phyloP scores from a whole-genome alignment of 2,113 vertebrate genomes.

The Oxyura jamaicensis region DNA sequence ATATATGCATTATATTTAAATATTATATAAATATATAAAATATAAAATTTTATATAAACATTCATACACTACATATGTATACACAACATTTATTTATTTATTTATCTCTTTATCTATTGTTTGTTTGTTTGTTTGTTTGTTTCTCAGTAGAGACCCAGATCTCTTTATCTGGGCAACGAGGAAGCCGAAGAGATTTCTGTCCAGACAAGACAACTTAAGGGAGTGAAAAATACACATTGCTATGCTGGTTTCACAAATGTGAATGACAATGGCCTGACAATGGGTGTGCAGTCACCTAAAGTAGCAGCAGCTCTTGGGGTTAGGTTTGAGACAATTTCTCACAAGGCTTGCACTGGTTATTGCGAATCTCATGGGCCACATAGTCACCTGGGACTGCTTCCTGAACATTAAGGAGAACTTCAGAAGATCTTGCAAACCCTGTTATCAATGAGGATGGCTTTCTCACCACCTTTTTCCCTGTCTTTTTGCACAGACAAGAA shows the following conservation, averaged over 20 bases:
- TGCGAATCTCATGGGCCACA: not conserved
- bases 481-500: not conserved
- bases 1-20: too few species aligned
- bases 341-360: not conserved
- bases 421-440: not conserved
- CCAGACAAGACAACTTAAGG: not conserved
- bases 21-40: too few species aligned
- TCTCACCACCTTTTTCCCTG: not conserved
- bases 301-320: not conserved
- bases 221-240: not conserved
- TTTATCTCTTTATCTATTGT: too few species aligned
- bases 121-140: not conserved
- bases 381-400: not conserved
- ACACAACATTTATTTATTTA: too few species aligned
- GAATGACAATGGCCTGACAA: not conserved
- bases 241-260: rapidly evolving
- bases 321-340: not conserved
- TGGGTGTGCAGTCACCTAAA: not conserved
- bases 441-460: rapidly evolving
- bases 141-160: not conserved
- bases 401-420: not conserved
- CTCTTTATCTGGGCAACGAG: not conserved
- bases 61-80: too few species aligned
- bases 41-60: too few species aligned
- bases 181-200: not conserved